A percentile compares a stretch with the other conserved stretches of the same genome.
phyloP scores from a whole-genome alignment of 2,888 invertebrate species.

The Eristalis arbustorum region DNA sequence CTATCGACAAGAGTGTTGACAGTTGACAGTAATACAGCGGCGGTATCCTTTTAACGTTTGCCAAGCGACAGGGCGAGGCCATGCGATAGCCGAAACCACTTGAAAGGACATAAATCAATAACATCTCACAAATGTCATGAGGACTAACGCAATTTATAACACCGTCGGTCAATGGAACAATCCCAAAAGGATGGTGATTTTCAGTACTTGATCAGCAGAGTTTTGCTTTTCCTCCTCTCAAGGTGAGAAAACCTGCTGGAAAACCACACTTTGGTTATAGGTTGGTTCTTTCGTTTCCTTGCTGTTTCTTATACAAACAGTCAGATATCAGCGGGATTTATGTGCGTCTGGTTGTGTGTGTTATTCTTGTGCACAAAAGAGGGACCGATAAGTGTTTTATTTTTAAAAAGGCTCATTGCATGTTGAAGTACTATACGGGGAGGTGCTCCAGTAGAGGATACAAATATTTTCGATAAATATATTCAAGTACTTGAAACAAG shows the following conservation, averaged over 20 bases:
- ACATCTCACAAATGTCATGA: constrained; percentile 57
- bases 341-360: constrained; percentile 51
- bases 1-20: constrained; percentile 66
- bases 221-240: constrained; percentile 33
- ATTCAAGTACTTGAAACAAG: background rate
- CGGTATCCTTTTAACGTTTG: constrained; percentile 64
- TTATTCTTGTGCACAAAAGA: constrained; percentile 39
- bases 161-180: constrained; percentile 13
- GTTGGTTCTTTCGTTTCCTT: constrained; percentile 26
- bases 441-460: background rate
- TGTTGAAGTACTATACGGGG: constrained; percentile 31
- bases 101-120: constrained; percentile 67
- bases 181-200: constrained; percentile 14
- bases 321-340: constrained; percentile 11
- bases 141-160: constrained; percentile 62
- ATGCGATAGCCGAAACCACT: constrained; percentile 15
- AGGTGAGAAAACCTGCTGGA: constrained; percentile 54
- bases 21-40: constrained; percentile 61
- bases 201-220: constrained; percentile 19
- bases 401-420: constrained; percentile 61
- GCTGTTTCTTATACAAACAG: constrained; percentile 21
- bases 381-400: constrained; percentile 56
- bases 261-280: constrained; percentile 61
- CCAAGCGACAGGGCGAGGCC: constrained; percentile 1
- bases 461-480: constrained; percentile 57